phyloP scores from a whole-genome alignment of 1,140 invertebrate genomes.

The Phortica variegata region DNA sequence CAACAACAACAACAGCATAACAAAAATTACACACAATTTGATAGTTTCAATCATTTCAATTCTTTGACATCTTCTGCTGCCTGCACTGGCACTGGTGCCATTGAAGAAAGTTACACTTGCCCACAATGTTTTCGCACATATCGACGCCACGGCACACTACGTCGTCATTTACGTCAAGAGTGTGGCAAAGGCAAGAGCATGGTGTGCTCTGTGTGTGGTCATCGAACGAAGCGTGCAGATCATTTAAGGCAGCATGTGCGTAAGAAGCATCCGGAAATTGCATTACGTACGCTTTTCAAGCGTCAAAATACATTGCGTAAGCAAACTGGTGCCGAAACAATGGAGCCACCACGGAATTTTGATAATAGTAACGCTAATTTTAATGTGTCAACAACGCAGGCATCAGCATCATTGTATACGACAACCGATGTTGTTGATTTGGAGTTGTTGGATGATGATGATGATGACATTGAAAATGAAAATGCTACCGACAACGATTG shows the following conservation, averaged over 20 bases:
- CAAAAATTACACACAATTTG: constrained; percentile 30
- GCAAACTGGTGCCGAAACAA: too few species aligned
- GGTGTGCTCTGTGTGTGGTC: constrained; percentile 58
- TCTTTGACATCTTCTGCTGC: constrained; percentile 10
- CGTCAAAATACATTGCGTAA: constrained; percentile 28
- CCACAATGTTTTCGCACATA: constrained; percentile 64
- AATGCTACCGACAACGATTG: not conserved
- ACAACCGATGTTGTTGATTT: constrained; percentile 39
- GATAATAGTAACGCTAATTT: too few species aligned
- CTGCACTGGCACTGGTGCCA: not conserved
- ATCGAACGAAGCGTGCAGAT: constrained; percentile 59
- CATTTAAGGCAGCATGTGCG: constrained; percentile 58
- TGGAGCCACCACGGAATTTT: too few species aligned
- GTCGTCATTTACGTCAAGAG: constrained; percentile 61
- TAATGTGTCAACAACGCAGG: constrained; percentile 3
- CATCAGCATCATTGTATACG: constrained; percentile 1
- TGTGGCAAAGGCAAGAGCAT: constrained; percentile 61
- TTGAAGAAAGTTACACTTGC: constrained; percentile 58
- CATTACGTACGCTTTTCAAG: constrained; percentile 48
- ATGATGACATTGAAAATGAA: constrained; percentile 5
- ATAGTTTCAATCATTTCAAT: constrained; percentile 28
- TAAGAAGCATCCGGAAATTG: constrained; percentile 57
- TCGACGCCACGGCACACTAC: constrained; percentile 61
- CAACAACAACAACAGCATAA: constrained; percentile 21
- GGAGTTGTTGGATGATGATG: constrained; percentile 27